Percentiles rank a stretch among this genome's conserved stretches.
Conservation (phyloP, 2,797 vertebrate species). For the Spea hammondii region DNA sequence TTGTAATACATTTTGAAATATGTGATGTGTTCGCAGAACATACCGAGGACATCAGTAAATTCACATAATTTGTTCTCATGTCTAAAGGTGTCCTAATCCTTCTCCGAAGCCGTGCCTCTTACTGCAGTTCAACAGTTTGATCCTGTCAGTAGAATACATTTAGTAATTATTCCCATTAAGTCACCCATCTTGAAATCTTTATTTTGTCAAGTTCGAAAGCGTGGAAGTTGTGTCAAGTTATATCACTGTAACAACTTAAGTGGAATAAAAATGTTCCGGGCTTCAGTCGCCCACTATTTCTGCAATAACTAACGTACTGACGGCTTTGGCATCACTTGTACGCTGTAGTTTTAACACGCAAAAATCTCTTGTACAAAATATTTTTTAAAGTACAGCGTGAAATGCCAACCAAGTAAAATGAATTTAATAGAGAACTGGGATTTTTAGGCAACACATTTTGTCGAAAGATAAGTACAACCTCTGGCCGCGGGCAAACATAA, state of each 20-base stretch:
- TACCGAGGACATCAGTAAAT: too few relatives aligned
- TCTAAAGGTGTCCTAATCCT: not conserved
- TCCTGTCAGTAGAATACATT: not conserved
- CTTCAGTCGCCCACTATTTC: not conserved
- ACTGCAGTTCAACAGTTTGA: constrained; percentile 10
- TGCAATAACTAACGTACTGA: not conserved
- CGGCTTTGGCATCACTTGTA: constrained; percentile 17
- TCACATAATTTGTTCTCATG: too few relatives aligned
- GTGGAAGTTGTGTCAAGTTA: constrained; percentile 12
- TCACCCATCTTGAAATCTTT: constrained; percentile 25
- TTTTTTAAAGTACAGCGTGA: constrained; percentile 1
- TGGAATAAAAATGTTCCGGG: constrained; percentile 2
- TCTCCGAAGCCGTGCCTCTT: not conserved
- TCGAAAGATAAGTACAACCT: constrained; percentile 13
- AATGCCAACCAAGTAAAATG: constrained; percentile 8
- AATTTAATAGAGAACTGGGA: constrained; percentile 17
- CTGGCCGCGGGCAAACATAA: constrained; percentile 14
- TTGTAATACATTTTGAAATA: too few relatives aligned
- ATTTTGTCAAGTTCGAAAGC: constrained; percentile 21
- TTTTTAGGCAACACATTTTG: not conserved
- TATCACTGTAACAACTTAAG: constrained; percentile 14
- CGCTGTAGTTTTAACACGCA: not conserved
- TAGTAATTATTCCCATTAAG: constrained; percentile 31
- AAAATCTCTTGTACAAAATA: constrained; percentile 8
- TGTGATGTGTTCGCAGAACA: too few relatives aligned